Percentiles rank a stretch among this genome's conserved stretches.
These are phyloP conservation scores for Tupaia tana DNA, from an alignment of 2,113 vertebrate species.

Conservation along the genomic window DNA sequence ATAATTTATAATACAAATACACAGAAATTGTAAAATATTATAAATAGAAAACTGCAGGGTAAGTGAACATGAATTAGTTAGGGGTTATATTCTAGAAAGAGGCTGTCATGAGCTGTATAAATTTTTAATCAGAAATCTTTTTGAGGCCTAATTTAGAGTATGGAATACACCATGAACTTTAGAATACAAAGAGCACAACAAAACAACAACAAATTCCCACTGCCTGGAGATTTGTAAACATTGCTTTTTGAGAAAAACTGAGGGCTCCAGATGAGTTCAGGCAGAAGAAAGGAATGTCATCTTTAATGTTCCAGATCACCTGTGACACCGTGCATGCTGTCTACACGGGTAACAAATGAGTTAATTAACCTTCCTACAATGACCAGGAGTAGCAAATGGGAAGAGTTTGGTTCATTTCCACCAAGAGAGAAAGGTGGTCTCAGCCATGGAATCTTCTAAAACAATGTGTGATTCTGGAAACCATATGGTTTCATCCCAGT, in stretches of 20 bases:
- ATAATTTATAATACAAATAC: conserved; percentile 93
- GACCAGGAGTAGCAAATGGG: conserved; percentile 80
- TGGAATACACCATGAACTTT: conserved; percentile 84
- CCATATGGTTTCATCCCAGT: conserved; percentile 61
- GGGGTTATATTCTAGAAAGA: conserved; percentile 89
- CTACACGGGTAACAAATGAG: conserved; percentile 82
- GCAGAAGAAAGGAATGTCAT: conserved; percentile 45
- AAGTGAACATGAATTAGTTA: conserved; percentile 92
- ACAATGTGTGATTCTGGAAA: conserved; percentile 50
- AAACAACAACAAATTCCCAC: conserved; percentile 48
- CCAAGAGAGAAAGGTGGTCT: neutral
- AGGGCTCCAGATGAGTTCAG: neutral
- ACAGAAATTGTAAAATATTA: conserved; percentile 90
- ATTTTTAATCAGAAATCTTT: conserved; percentile 91
- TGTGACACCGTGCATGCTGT: conserved; percentile 81
- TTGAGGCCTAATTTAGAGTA: conserved; percentile 87
- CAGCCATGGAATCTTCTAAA: conserved; percentile 12
- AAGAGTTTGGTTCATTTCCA: conserved; percentile 73
- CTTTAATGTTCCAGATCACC: conserved; percentile 83
- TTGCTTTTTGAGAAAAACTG: conserved; percentile 71
- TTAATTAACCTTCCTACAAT: conserved; percentile 81
- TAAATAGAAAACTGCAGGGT: conserved; percentile 91
- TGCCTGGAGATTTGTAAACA: conserved; percentile 80
- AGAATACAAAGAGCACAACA: conserved; percentile 77
- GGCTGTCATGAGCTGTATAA: conserved; percentile 88